phyloP scores from a whole-genome alignment of 1,140 invertebrate species.

The Sycophila sp. region DNA sequence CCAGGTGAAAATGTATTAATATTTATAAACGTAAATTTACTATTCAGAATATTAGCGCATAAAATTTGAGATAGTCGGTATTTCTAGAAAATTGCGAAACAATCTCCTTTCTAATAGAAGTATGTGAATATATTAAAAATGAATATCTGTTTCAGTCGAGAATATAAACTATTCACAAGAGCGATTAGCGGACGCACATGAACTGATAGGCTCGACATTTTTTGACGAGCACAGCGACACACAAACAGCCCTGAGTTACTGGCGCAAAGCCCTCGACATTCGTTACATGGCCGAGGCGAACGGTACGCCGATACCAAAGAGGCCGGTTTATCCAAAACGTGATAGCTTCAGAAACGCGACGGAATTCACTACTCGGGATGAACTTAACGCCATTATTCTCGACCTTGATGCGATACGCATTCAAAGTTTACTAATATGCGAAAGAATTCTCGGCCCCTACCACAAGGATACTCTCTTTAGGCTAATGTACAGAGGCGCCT shows the following conservation, averaged over 20 bases:
- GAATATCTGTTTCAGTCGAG: constrained; percentile 55
- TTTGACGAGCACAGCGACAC: constrained; percentile 85
- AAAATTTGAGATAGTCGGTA: no score
- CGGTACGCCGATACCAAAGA: constrained; percentile 65
- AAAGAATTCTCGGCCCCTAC: constrained; percentile 80
- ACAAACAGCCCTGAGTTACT: constrained; percentile 71
- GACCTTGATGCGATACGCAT: constrained; percentile 85
- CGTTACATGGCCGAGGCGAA: constrained; percentile 57
- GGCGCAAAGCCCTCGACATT: constrained; percentile 74
- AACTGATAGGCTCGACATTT: constrained; percentile 85
- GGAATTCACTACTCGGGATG: constrained; percentile 78
- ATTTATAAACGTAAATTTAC: no score
- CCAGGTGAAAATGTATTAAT: no score
- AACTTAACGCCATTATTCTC: constrained; percentile 76
- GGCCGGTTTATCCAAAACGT: constrained; percentile 67
- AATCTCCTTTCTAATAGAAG: no score
- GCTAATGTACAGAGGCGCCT: constrained; percentile 80
- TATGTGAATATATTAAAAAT: no score
- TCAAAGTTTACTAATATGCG: constrained; percentile 85
- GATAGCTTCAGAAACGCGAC: constrained; percentile 72
- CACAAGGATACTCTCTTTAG: constrained; percentile 90
- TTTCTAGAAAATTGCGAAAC: no score
- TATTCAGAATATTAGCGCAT: no score
- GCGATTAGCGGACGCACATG: constrained; percentile 83
- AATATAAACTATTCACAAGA: constrained; percentile 71